phyloP scores from a whole-genome alignment of 2,113 vertebrate species.

The Triplophysa tibetana region DNA sequence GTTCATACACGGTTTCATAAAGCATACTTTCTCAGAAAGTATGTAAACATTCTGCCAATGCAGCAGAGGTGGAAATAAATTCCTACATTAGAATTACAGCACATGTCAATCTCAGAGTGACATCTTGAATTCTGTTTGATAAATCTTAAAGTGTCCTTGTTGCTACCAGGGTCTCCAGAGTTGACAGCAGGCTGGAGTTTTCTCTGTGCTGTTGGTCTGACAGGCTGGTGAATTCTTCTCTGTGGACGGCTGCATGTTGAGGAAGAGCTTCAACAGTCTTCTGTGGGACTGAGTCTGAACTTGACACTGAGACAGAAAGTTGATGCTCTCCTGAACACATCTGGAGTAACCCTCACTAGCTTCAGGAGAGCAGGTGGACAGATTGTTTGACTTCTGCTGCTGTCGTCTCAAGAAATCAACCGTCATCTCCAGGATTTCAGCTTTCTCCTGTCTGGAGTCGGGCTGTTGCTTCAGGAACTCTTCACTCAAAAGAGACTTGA shows the following conservation, averaged over 20 bases:
- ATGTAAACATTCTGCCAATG: conserved; percentile 29
- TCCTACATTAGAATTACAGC: conserved; percentile 14
- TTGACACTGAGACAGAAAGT: conserved; percentile 50
- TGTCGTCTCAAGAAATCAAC: conserved; percentile 53
- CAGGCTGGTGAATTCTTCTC: conserved; percentile 29
- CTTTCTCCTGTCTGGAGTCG: conserved; percentile 79
- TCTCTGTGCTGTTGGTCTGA: conserved; percentile 42
- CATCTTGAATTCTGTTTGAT: conserved; percentile 25
- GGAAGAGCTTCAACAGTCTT: conserved; percentile 51
- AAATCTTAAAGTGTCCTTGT: background rate
- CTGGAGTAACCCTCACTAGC: conserved; percentile 50
- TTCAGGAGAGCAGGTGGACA: conserved; percentile 54
- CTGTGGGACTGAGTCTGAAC: conserved; percentile 41
- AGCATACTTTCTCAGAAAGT: conserved; percentile 28
- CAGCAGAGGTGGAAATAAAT: conserved; percentile 20
- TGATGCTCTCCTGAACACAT: conserved; percentile 54
- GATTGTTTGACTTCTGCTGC: conserved; percentile 46
- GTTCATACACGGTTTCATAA: background rate
- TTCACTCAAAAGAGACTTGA: conserved; percentile 56
- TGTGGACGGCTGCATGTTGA: conserved; percentile 14
- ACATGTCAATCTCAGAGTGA: conserved; percentile 33
- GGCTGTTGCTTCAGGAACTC: conserved; percentile 74
- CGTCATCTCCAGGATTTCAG: conserved; percentile 77
- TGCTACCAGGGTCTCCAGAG: conserved; percentile 40
- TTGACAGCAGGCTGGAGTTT: background rate